Evolutionary conservation across 2,797 vertebrate genomes (phyloP), one percentile per base, ranked within the genome.

Genomic region (Sebastes vulpes): DNA sequence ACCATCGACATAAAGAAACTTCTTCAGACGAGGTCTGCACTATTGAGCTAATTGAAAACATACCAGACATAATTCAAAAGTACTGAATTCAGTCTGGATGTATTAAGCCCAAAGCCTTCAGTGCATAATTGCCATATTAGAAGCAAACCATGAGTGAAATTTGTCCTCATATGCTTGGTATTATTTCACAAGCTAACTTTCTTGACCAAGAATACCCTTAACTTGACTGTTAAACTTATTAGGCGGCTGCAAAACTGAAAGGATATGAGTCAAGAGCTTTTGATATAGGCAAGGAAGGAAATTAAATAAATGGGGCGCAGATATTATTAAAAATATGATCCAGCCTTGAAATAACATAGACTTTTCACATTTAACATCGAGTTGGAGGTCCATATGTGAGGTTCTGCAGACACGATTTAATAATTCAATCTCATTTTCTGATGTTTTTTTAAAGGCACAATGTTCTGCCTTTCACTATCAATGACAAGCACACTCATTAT

Each of bases 171-270:
- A 58, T 72, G 31, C 50, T 72, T 46, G 71, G 65, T 21, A 7
- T 72, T 65, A 77, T 85, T 87, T 87, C 72, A 84, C 53, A 66
- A 64, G 68, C 68, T 79, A 68, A 85, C 50, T 25, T 54, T 54
- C 56, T 69, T 75, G 72, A 87, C 72, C 57, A 20, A 67, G 75
- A 75, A 48, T 26, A 52, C 32, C 59, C 50, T 20, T 42, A 46
- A 81, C 52, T 32, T 71, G 81, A 81, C 89, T 66, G 75, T 70
- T 83, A 67, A 79, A 87, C 70, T 75, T 84, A 84, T 88, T 80
- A 89, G 58, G 21, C 74, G 65, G 75, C 82, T 84, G 32, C 79
- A 84, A 88, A 88, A 89, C 61, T 73, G 72, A 92, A 88, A 75
- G 81, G 69, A 77, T 67, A 79, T 84, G 75, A 83, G 54, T 78